Evolutionary conservation across 2,113 vertebrate genomes (phyloP).

Genomic region (Platycercus adscitus): DNA sequence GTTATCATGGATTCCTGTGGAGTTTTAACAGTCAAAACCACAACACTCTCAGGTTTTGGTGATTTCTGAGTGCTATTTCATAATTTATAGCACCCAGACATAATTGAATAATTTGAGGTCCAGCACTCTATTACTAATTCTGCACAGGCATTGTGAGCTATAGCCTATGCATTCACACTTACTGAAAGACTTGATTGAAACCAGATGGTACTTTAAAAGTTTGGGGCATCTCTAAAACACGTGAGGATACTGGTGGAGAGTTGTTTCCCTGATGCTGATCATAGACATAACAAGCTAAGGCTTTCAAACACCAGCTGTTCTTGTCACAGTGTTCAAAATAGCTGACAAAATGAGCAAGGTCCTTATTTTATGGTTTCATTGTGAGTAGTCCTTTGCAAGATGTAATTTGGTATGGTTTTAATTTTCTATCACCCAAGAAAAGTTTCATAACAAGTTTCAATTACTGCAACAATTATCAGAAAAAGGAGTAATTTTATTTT

Average conservation of each 20-base stretch:
- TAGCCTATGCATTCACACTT: not conserved
- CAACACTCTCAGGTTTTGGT: not conserved
- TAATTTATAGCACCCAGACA: not conserved
- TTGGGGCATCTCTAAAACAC: not conserved
- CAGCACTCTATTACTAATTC: not conserved
- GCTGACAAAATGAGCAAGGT: not conserved
- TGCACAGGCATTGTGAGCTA: not conserved
- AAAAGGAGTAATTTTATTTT: not conserved
- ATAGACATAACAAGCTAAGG: not conserved
- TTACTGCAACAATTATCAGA: not conserved
- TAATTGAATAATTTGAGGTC: not conserved
- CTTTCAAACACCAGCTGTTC: constrained; percentile 22
- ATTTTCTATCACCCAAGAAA: not conserved
- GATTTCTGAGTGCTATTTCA: not conserved
- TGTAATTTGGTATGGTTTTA: not conserved
- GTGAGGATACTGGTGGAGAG: not conserved
- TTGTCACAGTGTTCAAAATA: constrained; percentile 11
- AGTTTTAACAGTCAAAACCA: not conserved
- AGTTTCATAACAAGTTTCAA: not conserved
- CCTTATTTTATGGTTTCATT: not conserved
- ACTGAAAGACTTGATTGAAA: not conserved
- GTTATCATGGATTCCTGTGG: not conserved
- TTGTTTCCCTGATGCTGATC: not conserved
- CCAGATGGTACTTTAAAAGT: constrained; percentile 9
- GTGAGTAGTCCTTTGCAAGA: not conserved